phyloP scores from a whole-genome alignment of 2,113 vertebrate genomes.

The Nesoenas mayeri region DNA sequence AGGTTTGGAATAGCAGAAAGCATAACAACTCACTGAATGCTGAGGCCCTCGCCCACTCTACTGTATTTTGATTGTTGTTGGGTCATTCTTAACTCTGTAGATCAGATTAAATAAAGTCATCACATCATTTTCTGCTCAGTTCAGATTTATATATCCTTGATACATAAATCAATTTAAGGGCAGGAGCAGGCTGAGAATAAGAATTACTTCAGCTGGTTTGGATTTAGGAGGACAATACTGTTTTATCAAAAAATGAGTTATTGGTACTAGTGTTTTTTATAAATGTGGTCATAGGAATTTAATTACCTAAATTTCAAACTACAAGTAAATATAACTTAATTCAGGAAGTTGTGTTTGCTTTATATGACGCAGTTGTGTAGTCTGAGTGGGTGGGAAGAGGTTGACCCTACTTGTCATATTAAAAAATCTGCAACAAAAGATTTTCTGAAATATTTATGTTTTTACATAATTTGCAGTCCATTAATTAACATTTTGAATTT shows the following conservation, averaged over 20 bases:
- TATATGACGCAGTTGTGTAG: not conserved
- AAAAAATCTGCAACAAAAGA: not conserved
- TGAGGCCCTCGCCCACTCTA: not conserved
- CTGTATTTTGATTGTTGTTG: not conserved
- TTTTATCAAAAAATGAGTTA: not conserved
- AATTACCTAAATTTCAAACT: not conserved
- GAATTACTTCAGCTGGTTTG: not conserved
- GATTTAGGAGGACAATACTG: not conserved
- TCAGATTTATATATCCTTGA: not conserved
- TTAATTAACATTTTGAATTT: not conserved
- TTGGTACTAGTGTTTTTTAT: not conserved
- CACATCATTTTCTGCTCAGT: not conserved
- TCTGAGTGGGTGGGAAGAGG: not conserved
- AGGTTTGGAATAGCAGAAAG: not conserved
- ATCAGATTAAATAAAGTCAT: not conserved
- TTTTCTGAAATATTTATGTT: not conserved
- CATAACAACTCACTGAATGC: not conserved
- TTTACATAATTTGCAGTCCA: not conserved
- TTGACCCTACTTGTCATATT: not conserved
- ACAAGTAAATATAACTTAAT: not conserved
- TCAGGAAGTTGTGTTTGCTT: not conserved
- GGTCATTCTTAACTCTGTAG: not conserved
- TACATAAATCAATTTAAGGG: not conserved
- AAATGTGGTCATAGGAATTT: not conserved
- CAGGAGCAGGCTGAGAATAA: not conserved